phyloP scores from a whole-genome alignment of 2,888 invertebrate genomes.

The Nomada flava region DNA sequence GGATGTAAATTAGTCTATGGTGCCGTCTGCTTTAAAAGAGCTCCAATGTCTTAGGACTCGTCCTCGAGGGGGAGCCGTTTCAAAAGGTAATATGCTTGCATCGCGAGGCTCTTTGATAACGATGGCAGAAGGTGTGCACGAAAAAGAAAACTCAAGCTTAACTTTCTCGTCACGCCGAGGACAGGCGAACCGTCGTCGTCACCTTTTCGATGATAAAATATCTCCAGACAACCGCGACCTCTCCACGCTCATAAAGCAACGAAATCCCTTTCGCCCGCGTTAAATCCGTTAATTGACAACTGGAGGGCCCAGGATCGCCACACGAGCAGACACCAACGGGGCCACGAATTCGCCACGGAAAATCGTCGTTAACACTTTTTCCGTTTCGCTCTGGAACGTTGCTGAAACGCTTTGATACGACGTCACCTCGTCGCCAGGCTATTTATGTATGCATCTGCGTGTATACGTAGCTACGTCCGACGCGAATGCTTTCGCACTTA shows the following conservation, averaged over 20 bases:
- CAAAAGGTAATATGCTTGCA: constrained; percentile 48
- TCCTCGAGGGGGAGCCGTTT: constrained; percentile 10
- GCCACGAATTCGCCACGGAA: constrained; percentile 37
- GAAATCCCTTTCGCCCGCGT: constrained; percentile 67
- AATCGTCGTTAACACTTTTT: constrained; percentile 31
- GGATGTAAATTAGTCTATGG: constrained; percentile 8
- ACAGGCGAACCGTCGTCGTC: constrained; percentile 21
- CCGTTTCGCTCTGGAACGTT: background rate
- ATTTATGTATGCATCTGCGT: background rate
- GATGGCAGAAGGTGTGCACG: constrained; percentile 46
- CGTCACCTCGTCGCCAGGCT: background rate
- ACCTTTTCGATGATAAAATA: constrained; percentile 57
- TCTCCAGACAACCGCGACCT: constrained; percentile 40
- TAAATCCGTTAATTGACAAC: constrained; percentile 68
- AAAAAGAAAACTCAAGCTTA: constrained; percentile 56
- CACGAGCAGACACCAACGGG: constrained; percentile 12
- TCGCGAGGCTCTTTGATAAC: constrained; percentile 49
- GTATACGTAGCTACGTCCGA: background rate
- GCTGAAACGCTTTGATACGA: background rate
- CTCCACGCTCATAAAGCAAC: constrained; percentile 52
- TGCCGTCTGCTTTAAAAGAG: constrained; percentile 14
- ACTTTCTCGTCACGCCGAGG: constrained; percentile 44
- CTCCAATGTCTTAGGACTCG: constrained; percentile 27
- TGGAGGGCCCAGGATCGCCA: constrained; percentile 16
- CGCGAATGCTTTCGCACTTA: constrained; percentile 12